These are phyloP conservation scores for Eufriesea mexicana DNA, from an alignment of 1,140 invertebrate species.

Conservation along the genomic window DNA sequence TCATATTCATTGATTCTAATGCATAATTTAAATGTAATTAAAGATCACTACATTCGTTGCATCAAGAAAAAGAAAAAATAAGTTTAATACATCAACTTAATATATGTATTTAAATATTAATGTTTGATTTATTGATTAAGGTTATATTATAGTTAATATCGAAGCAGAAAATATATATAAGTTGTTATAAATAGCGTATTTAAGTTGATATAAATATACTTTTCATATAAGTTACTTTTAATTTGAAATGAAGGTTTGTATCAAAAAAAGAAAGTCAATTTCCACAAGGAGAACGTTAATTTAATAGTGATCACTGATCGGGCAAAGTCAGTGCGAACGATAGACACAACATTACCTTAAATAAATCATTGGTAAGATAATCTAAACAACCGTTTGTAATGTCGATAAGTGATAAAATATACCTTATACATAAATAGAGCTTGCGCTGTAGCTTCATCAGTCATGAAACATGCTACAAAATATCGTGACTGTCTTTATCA, in stretches of 20 bases:
- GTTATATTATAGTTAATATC: not conserved
- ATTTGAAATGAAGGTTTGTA: not conserved
- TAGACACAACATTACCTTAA: constrained; percentile 58
- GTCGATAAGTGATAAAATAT: constrained; percentile 72
- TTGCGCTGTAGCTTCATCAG: constrained; percentile 80
- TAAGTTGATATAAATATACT: not conserved
- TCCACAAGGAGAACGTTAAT: not conserved
- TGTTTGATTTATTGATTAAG: not conserved
- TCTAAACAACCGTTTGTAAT: constrained; percentile 64
- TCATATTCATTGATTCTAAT: not conserved
- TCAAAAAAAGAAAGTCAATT: constrained; percentile 1
- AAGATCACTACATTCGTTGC: not conserved
- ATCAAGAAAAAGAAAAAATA: not conserved
- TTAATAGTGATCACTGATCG: constrained; percentile 51
- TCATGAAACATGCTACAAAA: constrained; percentile 79
- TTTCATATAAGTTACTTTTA: not conserved
- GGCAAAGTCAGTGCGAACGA: constrained; percentile 64
- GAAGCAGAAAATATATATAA: not conserved
- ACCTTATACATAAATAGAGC: constrained; percentile 79
- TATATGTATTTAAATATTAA: not conserved
- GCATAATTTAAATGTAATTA: not conserved
- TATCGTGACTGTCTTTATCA: constrained; percentile 82
- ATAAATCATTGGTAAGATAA: constrained; percentile 63
- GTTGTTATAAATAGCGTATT: not conserved
- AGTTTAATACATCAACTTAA: not conserved